Conservation (phyloP, 2,888 invertebrate genomes). For the Apodemia hepburni region DNA sequence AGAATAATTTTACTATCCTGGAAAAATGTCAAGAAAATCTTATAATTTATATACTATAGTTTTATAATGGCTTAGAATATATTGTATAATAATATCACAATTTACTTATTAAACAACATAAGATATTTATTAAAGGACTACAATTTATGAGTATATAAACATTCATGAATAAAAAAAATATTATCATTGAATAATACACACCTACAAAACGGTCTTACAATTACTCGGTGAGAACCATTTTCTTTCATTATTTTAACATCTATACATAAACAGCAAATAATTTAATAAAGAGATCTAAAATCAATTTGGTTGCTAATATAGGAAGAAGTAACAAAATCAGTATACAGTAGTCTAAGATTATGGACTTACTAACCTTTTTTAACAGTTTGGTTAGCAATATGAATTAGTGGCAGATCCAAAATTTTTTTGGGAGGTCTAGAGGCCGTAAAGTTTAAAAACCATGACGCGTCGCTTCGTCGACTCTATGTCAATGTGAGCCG, state of each 20-base stretch:
- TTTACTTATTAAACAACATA: conserved; percentile 11
- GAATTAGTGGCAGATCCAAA: no score
- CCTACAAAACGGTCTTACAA: conserved; percentile 2
- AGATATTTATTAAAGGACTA: conserved; percentile 5
- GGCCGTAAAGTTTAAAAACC: no score
- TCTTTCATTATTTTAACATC: conserved; percentile 5
- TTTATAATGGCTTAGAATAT: conserved; percentile 11
- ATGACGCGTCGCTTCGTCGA: no score
- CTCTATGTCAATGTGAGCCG: no score
- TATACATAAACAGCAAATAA: conserved; percentile 10
- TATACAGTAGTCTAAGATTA: background rate
- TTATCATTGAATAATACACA: conserved; percentile 10
- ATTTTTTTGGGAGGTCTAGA: no score
- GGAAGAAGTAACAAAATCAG: background rate
- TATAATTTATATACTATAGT: background rate
- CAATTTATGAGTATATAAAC: conserved; percentile 13
- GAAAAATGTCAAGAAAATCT: background rate
- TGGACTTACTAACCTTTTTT: no score
- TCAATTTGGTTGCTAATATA: conserved; percentile 8
- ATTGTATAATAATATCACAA: conserved; percentile 14
- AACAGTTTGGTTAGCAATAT: no score
- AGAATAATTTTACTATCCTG: background rate
- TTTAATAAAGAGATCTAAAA: conserved; percentile 11
- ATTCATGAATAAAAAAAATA: conserved; percentile 13
- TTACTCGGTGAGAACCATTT: conserved; percentile 15